Conservation (phyloP, 2,888 invertebrate species). For the Conomelus anceps region DNA sequence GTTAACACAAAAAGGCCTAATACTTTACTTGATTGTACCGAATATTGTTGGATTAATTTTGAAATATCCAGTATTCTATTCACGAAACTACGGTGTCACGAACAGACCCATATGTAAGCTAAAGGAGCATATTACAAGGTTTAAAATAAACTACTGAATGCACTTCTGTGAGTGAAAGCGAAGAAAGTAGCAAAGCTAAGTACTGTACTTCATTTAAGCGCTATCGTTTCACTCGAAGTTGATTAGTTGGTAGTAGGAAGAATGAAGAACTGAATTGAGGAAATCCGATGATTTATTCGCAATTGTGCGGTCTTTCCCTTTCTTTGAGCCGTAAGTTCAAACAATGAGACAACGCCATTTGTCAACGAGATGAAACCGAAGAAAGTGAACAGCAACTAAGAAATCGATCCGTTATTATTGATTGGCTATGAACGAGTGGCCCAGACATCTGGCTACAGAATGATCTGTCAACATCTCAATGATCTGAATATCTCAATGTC, state of each 20-base stretch:
- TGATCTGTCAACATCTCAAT: neutral
- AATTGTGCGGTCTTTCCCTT: neutral
- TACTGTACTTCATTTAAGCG: neutral
- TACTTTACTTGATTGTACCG: too few relatives aligned
- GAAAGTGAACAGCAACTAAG: neutral
- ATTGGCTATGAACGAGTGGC: neutral
- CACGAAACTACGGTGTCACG: too few relatives aligned
- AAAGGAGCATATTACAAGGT: too few relatives aligned
- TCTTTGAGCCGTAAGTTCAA: neutral
- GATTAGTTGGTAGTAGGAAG: neutral
- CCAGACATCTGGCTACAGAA: neutral
- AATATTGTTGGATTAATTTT: too few relatives aligned
- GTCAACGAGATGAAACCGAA: neutral
- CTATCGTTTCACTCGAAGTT: neutral
- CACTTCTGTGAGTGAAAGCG: neutral
- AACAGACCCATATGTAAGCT: too few relatives aligned
- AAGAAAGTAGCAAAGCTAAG: neutral
- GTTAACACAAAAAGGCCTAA: too few relatives aligned
- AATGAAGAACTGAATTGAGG: neutral
- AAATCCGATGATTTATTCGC: neutral
- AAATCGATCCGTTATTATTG: neutral
- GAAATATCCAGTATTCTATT: too few relatives aligned
- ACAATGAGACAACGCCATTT: neutral
- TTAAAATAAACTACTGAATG: too few relatives aligned
- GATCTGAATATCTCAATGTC: neutral